Evolutionary conservation across 1,140 invertebrate species (phyloP), one percentile per base, ranked within the genome.

Genomic region (Zaprionus tsacasi): DNA sequence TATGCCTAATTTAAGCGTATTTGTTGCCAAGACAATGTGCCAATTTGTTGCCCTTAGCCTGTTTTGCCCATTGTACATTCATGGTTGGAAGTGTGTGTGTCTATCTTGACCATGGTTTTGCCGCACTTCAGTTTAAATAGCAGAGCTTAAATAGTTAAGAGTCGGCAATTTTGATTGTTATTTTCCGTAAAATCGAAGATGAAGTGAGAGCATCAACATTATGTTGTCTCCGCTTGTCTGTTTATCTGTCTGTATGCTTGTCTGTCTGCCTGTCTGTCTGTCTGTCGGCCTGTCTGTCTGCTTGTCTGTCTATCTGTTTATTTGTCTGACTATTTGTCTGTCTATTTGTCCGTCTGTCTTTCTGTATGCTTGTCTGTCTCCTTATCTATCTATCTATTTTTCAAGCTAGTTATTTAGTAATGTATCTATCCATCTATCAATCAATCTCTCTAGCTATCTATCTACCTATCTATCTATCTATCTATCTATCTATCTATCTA

Each of bases 11-110:
- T 81, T 78, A 85, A 81, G 64, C 56, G 69, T 63, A 81, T 83
- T 81, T 89, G 85, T 88, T 83, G 75, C 64, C 81, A 54, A 56
- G 64, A 78, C 85, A 78, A 83, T 83, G 83, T 81, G 85, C 70
- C 67, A 83, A 76, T 71, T 72, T 76, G 69, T 60, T 76, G 69
- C 40, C 60, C 21, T 72, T 55, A 38, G 48, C 61, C 54, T 12
- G n/a, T 5, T 13, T 33, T 36, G 52, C 12, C n/a, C 40, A 27
- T n/a, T 25, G 50, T 54, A 21, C 21, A n/a, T n/a, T n/a, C n/a
- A 21, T 17, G 50, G 7, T 10, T 36, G 21, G 21, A 21, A 21
- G n/a, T n/a, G n/a, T 21, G 1, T 21, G 21, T 21, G 21, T 4
- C 27, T 43, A 52, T 59, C 59, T 77, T 73, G 60, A 55, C 59